Base-by-base conservation (phyloP, 2,797 vertebrate species). In the Clamator glandarius region DNA sequence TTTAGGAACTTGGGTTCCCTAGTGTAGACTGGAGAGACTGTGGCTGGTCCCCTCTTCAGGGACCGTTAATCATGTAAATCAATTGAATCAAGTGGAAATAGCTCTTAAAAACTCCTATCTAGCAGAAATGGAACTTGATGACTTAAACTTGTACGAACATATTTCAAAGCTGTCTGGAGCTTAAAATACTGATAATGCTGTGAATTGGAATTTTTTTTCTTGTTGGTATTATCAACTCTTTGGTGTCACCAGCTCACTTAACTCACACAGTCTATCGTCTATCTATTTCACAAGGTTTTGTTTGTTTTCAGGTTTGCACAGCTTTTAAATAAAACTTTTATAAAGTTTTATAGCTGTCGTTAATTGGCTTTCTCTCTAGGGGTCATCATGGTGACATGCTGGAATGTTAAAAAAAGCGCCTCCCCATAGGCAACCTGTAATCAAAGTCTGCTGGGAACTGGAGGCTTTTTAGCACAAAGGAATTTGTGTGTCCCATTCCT, bases 61-160 rank as follows among this genome's bases (percentile, higher is more conserved):
- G 66, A 39, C 62, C 91, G 59, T 94, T 96, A 94, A 92, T 85
- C 66, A 75, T 80, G 62, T 88, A 96, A 94, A 88, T 92, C 87
- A 86, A 74, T 79, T 87, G 92, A 94, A 96, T 92, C 62, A 69
- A 92, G 61, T 87, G 66, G 77, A 92, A 97, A 92, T 66, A 86
- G 58, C 31, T 92, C 73, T 73, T 77, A 54, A 79, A 92, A 91
- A 64, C 55, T 83, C 66, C 94, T 82, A 90, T 94, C 89, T 92
- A 72, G 42, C 57, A 93, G 55, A 66, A 95, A 91, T 70, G 50
- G 66, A 87, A 87, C 84, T 92, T 91, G 86, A 92, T 93, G 78
- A 59, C 28, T 93, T 88, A 92, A 93, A 87, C 89, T 75, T 92
- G 54, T 86, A 76, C 4, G n/a, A 94, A 91, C 79, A 78, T 59